Conservation (phyloP, 2,113 vertebrate species). For the Carassius gibelio region DNA sequence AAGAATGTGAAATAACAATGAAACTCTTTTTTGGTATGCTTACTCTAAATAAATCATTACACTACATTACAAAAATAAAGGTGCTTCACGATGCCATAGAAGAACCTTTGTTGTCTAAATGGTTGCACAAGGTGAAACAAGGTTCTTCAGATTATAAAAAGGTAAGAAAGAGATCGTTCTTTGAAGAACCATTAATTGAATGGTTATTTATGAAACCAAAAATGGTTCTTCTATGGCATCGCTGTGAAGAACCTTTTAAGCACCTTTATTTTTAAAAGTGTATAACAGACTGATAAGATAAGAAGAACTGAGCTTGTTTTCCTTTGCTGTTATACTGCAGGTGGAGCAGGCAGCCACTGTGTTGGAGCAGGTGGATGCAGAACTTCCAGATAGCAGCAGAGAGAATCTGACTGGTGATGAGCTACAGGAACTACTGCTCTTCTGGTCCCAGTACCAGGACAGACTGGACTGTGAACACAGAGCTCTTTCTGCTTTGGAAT, state of each 20-base stretch:
- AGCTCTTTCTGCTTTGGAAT: constrained; percentile 80
- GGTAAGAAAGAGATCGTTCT: too few relatives aligned
- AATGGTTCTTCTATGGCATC: too few relatives aligned
- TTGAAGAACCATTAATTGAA: too few relatives aligned
- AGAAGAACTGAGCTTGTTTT: not conserved
- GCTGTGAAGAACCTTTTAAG: too few relatives aligned
- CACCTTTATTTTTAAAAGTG: too few relatives aligned
- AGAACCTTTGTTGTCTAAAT: too few relatives aligned
- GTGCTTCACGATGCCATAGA: too few relatives aligned
- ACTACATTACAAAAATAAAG: not conserved
- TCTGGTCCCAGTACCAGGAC: constrained; percentile 78
- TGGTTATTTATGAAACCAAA: too few relatives aligned
- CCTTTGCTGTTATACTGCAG: constrained; percentile 64
- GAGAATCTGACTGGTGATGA: constrained; percentile 73
- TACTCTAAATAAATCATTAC: too few relatives aligned
- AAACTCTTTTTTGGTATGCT: not conserved
- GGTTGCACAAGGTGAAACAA: too few relatives aligned
- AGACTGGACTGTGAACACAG: constrained; percentile 81
- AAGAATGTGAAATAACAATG: not conserved
- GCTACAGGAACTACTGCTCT: constrained; percentile 77
- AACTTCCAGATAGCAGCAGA: constrained; percentile 76
- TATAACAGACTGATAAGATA: not conserved
- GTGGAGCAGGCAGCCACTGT: constrained; percentile 82
- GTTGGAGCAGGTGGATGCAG: constrained; percentile 84
- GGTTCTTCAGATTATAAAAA: too few relatives aligned